These are phyloP conservation scores for Carpatolechia fugitivella DNA, from an alignment of 2,888 invertebrate species.

Conservation along the genomic window DNA sequence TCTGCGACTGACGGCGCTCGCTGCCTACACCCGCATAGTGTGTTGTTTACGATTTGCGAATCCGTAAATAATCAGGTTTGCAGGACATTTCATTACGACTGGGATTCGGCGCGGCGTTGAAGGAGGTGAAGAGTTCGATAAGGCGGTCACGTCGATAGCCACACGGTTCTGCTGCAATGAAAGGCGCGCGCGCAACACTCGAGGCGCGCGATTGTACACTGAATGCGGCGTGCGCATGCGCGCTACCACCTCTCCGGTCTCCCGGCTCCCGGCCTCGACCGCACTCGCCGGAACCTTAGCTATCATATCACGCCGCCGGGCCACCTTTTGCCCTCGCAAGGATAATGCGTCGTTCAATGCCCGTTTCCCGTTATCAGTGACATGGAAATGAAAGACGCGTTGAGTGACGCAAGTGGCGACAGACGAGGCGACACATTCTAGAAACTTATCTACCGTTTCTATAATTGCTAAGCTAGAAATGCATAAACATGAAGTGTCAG, in stretches of 20 bases:
- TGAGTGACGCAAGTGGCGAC: neutral
- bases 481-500: neutral
- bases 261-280: constrained; percentile 70
- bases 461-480: neutral
- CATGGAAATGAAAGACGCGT: constrained; percentile 12
- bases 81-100: constrained; percentile 50
- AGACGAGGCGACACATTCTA: neutral
- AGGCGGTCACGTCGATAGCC: constrained; percentile 46
- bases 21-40: constrained; percentile 45
- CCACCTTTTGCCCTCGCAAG: constrained; percentile 67
- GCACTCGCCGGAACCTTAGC: constrained; percentile 56
- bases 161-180: constrained; percentile 50
- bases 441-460: constrained; percentile 1
- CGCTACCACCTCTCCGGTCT: constrained; percentile 64
- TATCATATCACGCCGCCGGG: constrained; percentile 49
- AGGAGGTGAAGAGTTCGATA: constrained; percentile 58
- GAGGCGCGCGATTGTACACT: constrained; percentile 71
- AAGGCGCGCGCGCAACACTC: constrained; percentile 65
- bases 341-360: constrained; percentile 62
- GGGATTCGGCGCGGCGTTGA: constrained; percentile 42
- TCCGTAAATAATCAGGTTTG: constrained; percentile 43
- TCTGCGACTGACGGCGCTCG: constrained; percentile 24
- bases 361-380: constrained; percentile 55
- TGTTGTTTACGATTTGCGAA: constrained; percentile 46
- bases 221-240: constrained; percentile 56